Evolutionary conservation across 2,888 invertebrate species (phyloP).

Genomic region (Oligia latruncula): DNA sequence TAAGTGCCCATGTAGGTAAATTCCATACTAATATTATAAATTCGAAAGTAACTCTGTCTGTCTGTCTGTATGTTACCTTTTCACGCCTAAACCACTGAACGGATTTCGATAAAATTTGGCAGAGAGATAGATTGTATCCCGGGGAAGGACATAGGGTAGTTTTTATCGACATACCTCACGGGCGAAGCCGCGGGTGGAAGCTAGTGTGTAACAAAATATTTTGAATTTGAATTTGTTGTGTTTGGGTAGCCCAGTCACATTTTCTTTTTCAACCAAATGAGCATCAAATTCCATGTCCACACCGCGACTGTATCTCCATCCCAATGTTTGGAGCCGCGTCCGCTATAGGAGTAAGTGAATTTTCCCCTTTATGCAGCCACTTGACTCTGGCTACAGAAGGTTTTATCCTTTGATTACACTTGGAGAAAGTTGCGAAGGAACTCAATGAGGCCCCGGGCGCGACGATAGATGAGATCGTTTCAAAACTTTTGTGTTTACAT

Average conservation of each 20-base stretch:
- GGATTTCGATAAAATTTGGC: too few relatives aligned
- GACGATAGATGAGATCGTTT: constrained; percentile 78
- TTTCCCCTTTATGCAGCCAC: constrained; percentile 85
- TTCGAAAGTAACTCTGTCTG: too few relatives aligned
- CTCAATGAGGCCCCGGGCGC: constrained; percentile 74
- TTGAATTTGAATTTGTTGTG: neutral
- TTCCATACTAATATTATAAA: too few relatives aligned
- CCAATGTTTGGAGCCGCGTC: constrained; percentile 85
- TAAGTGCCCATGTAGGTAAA: neutral
- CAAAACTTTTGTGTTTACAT: constrained; percentile 74
- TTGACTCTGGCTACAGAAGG: constrained; percentile 82
- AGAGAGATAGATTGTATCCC: too few relatives aligned
- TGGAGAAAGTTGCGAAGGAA: constrained; percentile 74
- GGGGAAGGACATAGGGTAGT: too few relatives aligned
- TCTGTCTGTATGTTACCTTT: too few relatives aligned
- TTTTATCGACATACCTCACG: too few relatives aligned
- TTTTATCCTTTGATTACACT: constrained; percentile 86
- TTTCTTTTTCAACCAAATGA: neutral
- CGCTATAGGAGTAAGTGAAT: constrained; percentile 87
- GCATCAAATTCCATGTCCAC: constrained; percentile 62
- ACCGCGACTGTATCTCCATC: constrained; percentile 67
- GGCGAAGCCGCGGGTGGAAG: too few relatives aligned
- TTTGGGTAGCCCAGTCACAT: neutral
- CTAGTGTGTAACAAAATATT: neutral
- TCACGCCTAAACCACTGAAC: too few relatives aligned